Percentiles rank a stretch among this genome's conserved stretches.
Evolutionary conservation across 2,113 vertebrate species (phyloP).

Genomic region (Embiotoca jacksoni): DNA sequence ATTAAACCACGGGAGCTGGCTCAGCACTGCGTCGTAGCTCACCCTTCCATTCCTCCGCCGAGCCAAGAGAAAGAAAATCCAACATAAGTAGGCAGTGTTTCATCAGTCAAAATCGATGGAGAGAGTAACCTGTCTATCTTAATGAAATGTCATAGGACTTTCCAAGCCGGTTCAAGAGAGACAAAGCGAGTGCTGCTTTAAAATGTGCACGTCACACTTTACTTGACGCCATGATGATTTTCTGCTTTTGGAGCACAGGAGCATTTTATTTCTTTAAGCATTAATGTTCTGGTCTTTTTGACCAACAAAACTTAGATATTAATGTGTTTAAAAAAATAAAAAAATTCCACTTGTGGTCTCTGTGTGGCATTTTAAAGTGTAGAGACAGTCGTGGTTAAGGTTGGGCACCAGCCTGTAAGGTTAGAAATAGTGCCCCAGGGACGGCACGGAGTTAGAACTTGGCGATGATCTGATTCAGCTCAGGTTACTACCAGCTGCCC

Average conservation of each 20-base stretch:
- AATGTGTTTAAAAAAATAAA: not conserved
- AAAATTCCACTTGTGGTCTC: slow-evolving; percentile 12
- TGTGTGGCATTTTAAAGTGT: slow-evolving; percentile 47
- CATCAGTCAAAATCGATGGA: slow-evolving; percentile 22
- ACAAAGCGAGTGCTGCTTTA: slow-evolving; percentile 3
- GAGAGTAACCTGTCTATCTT: slow-evolving; percentile 40
- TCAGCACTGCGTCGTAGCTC: slow-evolving; percentile 9
- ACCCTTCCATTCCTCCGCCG: slow-evolving; percentile 10
- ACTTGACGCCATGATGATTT: not conserved
- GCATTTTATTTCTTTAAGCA: slow-evolving; percentile 8
- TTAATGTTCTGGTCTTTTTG: slow-evolving; percentile 4
- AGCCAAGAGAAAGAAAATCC: slow-evolving; percentile 34
- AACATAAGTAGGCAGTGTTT: slow-evolving; percentile 17
- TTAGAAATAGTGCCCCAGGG: slow-evolving; percentile 74
- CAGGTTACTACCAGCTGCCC: slow-evolving; percentile 84
- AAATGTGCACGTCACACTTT: slow-evolving; percentile 20
- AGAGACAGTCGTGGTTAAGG: slow-evolving; percentile 54
- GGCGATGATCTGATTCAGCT: slow-evolving; percentile 67
- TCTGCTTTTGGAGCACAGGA: slow-evolving; percentile 10
- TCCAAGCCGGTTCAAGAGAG: slow-evolving; percentile 9
- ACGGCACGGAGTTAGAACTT: slow-evolving; percentile 77
- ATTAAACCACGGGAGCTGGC: slow-evolving; percentile 44
- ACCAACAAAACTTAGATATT: not conserved
- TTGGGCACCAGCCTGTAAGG: slow-evolving; percentile 69
- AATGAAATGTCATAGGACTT: slow-evolving; percentile 38